phyloP scores from a whole-genome alignment of 2,888 invertebrate species.

The Strigamia transsilvanica region DNA sequence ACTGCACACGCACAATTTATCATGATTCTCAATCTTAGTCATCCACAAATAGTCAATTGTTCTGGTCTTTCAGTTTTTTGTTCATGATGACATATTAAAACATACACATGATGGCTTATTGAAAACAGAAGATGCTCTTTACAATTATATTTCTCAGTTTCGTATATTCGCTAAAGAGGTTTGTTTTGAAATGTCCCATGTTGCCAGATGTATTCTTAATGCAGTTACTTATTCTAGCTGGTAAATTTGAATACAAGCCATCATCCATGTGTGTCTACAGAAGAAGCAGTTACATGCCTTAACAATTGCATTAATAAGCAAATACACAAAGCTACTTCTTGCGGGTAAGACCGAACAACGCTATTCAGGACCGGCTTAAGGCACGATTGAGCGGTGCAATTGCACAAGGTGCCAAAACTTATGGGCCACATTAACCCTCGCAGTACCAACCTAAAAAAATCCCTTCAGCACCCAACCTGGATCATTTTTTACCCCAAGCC shows the following conservation, averaged over 20 bases:
- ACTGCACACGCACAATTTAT: no score
- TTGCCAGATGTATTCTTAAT: background rate
- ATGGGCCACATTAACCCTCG: no score
- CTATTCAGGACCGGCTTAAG: no score
- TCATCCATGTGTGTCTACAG: background rate
- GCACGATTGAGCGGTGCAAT: no score
- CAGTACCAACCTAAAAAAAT: no score
- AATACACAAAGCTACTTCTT: background rate
- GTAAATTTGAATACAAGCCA: background rate
- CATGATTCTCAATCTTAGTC: no score
- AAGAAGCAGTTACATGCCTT: background rate
- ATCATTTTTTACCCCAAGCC: no score
- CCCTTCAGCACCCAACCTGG: no score
- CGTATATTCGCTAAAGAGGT: background rate
- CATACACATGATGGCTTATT: slow-evolving; percentile 6
- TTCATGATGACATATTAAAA: background rate
- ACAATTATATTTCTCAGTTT: background rate
- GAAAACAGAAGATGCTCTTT: background rate
- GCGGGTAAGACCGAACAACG: background rate
- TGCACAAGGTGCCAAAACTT: no score
- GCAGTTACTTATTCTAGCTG: background rate
- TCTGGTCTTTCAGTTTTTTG: background rate
- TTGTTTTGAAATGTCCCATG: background rate
- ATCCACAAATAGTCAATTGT: no score
- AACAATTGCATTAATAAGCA: background rate